A percentile compares a stretch with the other conserved stretches of the same genome.
phyloP scores from a whole-genome alignment of 2,113 vertebrate species.

The Petromus typicus region DNA sequence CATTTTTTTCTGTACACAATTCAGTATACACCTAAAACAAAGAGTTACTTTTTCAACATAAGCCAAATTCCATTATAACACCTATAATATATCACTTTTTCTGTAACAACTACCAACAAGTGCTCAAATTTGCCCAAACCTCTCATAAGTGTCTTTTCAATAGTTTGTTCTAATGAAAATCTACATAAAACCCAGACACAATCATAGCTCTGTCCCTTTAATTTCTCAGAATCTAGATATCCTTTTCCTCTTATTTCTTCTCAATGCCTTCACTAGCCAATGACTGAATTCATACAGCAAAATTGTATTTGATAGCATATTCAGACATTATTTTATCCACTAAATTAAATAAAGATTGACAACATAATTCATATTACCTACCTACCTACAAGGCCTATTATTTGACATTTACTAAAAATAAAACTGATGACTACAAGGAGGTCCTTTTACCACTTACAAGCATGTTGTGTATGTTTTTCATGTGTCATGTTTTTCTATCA shows the following conservation, averaged over 20 bases:
- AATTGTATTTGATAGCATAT: not conserved
- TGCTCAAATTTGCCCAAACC: not conserved
- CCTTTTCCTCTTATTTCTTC: not conserved
- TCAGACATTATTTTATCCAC: not conserved
- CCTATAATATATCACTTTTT: not conserved
- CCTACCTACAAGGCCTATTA: not conserved
- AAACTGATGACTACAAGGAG: not conserved
- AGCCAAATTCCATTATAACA: not conserved
- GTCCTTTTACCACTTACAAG: not conserved
- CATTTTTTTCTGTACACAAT: not conserved
- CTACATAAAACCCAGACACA: conserved; percentile 15
- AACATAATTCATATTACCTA: not conserved
- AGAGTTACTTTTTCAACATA: conserved; percentile 40
- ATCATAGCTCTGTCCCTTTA: not conserved
- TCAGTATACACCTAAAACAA: not conserved
- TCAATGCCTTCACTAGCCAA: not conserved
- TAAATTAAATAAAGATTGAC: conserved; percentile 29
- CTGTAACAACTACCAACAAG: conserved; percentile 1
- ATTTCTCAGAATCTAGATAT: not conserved
- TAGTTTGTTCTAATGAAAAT: not conserved
- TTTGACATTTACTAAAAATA: conserved; percentile 37
- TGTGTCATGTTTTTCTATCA: not conserved
- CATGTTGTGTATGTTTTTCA: not conserved
- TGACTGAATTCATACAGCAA: not conserved
- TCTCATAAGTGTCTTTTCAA: not conserved